A percentile compares a stretch with the other conserved stretches of the same genome.
phyloP scores from a whole-genome alignment of 35 echinoderm and acorn worm species.

The Stichopus chloronotus region DNA sequence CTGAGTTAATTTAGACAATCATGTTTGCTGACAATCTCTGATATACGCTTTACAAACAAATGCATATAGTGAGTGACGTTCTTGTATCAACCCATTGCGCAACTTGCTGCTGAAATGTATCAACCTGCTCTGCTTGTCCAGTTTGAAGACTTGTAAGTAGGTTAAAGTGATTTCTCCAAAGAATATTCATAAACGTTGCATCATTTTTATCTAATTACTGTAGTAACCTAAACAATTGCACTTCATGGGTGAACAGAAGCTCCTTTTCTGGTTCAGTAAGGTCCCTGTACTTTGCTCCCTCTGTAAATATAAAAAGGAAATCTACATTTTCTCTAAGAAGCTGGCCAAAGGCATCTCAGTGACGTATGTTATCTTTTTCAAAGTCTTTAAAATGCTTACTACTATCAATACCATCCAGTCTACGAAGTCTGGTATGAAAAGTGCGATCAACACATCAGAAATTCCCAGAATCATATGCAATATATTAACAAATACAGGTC shows the following conservation, averaged over 20 bases:
- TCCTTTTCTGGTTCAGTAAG: background rate
- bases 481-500: background rate
- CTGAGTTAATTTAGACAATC: slow-evolving; percentile 21
- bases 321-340: slow-evolving; percentile 1
- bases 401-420: background rate
- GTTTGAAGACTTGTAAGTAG: background rate
- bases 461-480: slow-evolving; percentile 38
- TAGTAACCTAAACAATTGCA: background rate
- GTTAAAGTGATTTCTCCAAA: background rate
- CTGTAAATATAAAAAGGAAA: no score
- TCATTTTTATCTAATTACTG: background rate
- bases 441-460: slow-evolving; percentile 3
- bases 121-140: background rate
- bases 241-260: background rate
- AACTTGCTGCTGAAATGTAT: slow-evolving; percentile 1
- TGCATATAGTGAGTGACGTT: slow-evolving; percentile 45
- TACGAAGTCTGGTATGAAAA: background rate
- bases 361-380: background rate
- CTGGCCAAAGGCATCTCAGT: background rate
- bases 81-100: slow-evolving; percentile 18
- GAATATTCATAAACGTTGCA: background rate
- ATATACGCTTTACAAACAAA: slow-evolving; percentile 29
- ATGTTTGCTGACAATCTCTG: slow-evolving; percentile 7
- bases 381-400: background rate
- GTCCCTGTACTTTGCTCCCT: no score